These are phyloP conservation scores for Eonycteris spelaea DNA, from an alignment of 2,113 vertebrate genomes.

Conservation along the genomic window DNA sequence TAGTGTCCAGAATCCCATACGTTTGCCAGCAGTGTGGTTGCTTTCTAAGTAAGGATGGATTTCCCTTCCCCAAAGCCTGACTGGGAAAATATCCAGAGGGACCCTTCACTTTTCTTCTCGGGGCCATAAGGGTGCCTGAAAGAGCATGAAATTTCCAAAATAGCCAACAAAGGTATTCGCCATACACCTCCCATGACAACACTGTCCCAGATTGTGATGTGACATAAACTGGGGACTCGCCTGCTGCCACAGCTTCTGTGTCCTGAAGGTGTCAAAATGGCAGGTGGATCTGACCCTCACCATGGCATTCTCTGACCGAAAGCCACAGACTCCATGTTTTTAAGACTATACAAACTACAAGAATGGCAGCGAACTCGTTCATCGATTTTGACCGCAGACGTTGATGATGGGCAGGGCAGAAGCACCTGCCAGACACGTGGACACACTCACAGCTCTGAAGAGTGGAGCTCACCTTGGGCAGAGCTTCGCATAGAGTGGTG, in stretches of 20 bases:
- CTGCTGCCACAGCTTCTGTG: not conserved
- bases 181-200: not conserved
- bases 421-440: not conserved
- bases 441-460: rapidly evolving
- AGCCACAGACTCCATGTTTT: not conserved
- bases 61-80: not conserved
- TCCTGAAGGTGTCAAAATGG: constrained; percentile 13
- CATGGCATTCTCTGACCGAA: not conserved
- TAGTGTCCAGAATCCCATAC: not conserved
- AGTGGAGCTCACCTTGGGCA: rapidly evolving
- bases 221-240: constrained; percentile 5
- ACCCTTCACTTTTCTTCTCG: not conserved
- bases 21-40: not conserved
- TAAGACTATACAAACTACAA: not conserved
- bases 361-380: not conserved
- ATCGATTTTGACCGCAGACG: not conserved
- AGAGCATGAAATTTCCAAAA: not conserved
- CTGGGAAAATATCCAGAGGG: not conserved
- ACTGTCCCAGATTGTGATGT: not conserved
- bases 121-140: not conserved
- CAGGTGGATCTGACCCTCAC: not conserved
- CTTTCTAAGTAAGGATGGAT: not conserved
- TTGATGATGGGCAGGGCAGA: not conserved
- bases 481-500: not conserved
- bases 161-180: not conserved